Evolutionary conservation across 2,888 invertebrate genomes (phyloP).

Genomic region (Nomada ruficornis): DNA sequence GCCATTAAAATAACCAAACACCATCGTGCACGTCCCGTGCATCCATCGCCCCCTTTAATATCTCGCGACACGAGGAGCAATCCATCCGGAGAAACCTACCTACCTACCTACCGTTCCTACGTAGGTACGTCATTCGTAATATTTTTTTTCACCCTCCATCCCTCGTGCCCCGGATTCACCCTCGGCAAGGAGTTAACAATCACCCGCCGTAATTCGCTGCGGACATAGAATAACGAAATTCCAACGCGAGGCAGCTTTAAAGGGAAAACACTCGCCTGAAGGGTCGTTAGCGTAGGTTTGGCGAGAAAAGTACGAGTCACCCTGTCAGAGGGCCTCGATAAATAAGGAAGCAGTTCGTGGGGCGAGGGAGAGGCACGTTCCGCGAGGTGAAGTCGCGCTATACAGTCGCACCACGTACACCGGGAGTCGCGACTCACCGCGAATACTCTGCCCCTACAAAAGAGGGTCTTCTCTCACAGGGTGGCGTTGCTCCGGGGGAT

Average conservation of each 20-base stretch:
- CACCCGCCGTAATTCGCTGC: not conserved
- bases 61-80: too few relatives aligned
- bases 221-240: not conserved
- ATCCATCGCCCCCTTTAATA: too few relatives aligned
- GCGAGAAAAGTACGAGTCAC: slow-evolving; percentile 33
- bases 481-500: slow-evolving; percentile 59
- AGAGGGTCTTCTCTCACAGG: not conserved
- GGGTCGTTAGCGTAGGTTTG: slow-evolving; percentile 34
- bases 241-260: slow-evolving; percentile 3
- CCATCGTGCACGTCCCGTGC: too few relatives aligned
- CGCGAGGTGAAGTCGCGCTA: slow-evolving; percentile 33
- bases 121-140: too few relatives aligned
- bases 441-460: slow-evolving; percentile 34
- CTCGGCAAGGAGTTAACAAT: not conserved
- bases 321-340: slow-evolving; percentile 36
- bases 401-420: slow-evolving; percentile 52
- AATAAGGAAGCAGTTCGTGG: slow-evolving; percentile 41
- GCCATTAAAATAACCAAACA: too few relatives aligned
- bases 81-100: too few relatives aligned
- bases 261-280: slow-evolving; percentile 12
- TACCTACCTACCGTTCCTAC: too few relatives aligned
- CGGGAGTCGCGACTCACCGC: slow-evolving; percentile 34
- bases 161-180: not conserved
- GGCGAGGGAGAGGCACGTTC: slow-evolving; percentile 27
- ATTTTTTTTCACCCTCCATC: too few relatives aligned